phyloP scores from a whole-genome alignment of 2,888 invertebrate species.

The Andrena fulva region DNA sequence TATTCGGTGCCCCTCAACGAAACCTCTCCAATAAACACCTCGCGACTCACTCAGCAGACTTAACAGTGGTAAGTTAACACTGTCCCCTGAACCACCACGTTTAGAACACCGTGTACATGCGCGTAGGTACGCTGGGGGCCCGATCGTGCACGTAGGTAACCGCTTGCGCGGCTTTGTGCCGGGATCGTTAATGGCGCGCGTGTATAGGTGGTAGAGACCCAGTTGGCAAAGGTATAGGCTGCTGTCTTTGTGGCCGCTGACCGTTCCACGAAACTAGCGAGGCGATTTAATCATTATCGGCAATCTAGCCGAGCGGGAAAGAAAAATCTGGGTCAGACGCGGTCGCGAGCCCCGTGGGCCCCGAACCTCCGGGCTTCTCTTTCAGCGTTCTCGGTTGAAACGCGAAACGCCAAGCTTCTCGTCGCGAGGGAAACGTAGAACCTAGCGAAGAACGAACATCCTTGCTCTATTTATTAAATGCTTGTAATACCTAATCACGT shows the following conservation, averaged over 20 bases:
- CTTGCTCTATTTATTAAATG: too few species aligned
- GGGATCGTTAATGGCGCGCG: slow-evolving; percentile 49
- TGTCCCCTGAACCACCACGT: not conserved
- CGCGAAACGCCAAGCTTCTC: not conserved
- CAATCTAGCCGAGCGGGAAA: slow-evolving; percentile 76
- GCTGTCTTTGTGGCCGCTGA: slow-evolving; percentile 50
- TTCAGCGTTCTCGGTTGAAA: slow-evolving; percentile 44
- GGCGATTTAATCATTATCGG: slow-evolving; percentile 78
- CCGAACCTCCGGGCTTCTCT: slow-evolving; percentile 36
- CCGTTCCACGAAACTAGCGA: slow-evolving; percentile 73
- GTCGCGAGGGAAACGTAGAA: not conserved
- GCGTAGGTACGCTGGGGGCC: not conserved
- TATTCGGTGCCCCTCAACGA: too few species aligned
- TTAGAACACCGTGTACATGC: not conserved
- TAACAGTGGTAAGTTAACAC: too few species aligned
- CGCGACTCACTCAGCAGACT: too few species aligned
- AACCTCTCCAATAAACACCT: too few species aligned
- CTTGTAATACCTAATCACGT: too few species aligned
- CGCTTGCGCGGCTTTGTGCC: slow-evolving; percentile 22
- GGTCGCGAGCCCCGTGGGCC: slow-evolving; percentile 12
- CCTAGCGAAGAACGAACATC: not conserved
- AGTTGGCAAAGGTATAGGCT: slow-evolving; percentile 59
- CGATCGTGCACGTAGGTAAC: slow-evolving; percentile 31
- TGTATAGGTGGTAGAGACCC: slow-evolving; percentile 24
- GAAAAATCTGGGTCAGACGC: slow-evolving; percentile 76